These are phyloP conservation scores for Rotaria socialis DNA, from an alignment of 2,888 invertebrate genomes.

Conservation along the genomic window DNA sequence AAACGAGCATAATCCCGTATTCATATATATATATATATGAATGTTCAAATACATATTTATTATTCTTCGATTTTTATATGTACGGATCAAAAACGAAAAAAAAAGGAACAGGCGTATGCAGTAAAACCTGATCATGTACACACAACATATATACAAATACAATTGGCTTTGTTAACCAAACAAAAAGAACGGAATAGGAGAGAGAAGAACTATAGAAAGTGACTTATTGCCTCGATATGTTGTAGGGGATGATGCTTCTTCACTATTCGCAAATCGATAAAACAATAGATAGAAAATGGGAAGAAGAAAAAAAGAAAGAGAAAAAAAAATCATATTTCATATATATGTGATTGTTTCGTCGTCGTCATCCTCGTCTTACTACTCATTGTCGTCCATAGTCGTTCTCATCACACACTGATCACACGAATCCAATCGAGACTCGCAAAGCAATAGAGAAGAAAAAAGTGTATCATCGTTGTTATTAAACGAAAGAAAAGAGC, in stretches of 20 bases:
- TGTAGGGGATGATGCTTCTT: neutral
- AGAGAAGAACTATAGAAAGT: neutral
- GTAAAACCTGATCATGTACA: neutral
- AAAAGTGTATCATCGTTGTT: neutral
- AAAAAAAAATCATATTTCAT: constrained; percentile 25
- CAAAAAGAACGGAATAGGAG: neutral
- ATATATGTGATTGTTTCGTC: constrained; percentile 16
- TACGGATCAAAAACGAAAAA: neutral
- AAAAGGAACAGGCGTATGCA: neutral
- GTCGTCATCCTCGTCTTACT: neutral
- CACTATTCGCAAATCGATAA: neutral
- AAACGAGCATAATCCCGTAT: neutral
- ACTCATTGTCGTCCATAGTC: neutral
- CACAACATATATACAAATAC: neutral
- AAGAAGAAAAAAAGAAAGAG: neutral
- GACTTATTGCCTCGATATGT: neutral
- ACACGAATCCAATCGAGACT: constrained; percentile 18
- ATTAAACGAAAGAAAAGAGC: constrained; percentile 27
- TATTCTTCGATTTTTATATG: neutral
- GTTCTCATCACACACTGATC: neutral
- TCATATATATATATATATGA: neutral
- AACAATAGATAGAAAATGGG: neutral
- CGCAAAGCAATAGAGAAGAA: neutral
- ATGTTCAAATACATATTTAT: neutral
- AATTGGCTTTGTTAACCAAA: constrained; percentile 13